A percentile compares a stretch with the other conserved stretches of the same genome.
These are phyloP conservation scores for Acronicta alni DNA, from an alignment of 2,888 invertebrate genomes.

Conservation along the genomic window DNA sequence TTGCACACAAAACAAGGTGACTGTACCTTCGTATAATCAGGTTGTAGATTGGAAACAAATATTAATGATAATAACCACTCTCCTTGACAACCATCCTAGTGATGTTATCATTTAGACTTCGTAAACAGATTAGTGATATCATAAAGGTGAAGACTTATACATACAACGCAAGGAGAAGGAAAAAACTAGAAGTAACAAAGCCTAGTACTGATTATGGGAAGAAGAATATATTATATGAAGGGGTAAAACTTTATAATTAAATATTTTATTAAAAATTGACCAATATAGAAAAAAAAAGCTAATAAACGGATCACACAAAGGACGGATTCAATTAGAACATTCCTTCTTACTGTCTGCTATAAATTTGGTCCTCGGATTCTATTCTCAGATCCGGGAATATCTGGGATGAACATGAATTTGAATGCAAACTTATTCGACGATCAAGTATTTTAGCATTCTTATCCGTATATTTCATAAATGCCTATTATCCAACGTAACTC, in stretches of 20 bases:
- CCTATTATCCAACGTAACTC: background rate
- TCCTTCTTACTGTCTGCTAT: background rate
- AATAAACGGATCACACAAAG: too few species aligned
- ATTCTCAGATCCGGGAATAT: background rate
- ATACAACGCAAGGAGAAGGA: too few species aligned
- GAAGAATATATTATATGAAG: too few species aligned
- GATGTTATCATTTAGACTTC: background rate
- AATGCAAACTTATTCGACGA: background rate
- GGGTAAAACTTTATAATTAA: too few species aligned
- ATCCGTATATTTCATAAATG: background rate
- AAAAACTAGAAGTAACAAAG: too few species aligned
- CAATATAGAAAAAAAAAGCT: too few species aligned
- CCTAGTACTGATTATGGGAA: too few species aligned
- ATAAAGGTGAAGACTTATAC: too few species aligned
- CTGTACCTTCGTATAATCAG: background rate
- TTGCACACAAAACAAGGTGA: background rate
- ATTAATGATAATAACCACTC: background rate
- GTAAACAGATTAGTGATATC: background rate
- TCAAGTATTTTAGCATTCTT: background rate
- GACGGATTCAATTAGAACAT: too few species aligned
- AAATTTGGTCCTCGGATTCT: background rate
- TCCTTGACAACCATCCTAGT: background rate
- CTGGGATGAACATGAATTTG: background rate
- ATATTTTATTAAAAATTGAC: too few species aligned
- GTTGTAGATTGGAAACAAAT: too few species aligned